A percentile compares a stretch with the other conserved stretches of the same genome.
phyloP scores from a whole-genome alignment of 2,888 invertebrate genomes.

The Eupithecia exiguata region DNA sequence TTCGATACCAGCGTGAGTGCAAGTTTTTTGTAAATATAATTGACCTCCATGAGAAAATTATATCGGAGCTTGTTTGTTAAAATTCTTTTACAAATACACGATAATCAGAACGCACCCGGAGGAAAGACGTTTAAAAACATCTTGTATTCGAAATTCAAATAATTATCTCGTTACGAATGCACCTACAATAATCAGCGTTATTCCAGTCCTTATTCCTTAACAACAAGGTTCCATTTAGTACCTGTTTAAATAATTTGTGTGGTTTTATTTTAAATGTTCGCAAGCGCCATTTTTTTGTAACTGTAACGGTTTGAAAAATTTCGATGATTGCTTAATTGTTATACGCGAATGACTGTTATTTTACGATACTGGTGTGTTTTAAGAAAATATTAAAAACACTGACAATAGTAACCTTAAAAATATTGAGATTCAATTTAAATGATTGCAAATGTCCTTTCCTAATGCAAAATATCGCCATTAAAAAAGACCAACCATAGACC shows the following conservation, averaged over 20 bases:
- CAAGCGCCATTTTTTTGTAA: constrained; percentile 72
- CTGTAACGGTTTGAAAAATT: constrained; percentile 77
- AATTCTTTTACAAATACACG: constrained; percentile 56
- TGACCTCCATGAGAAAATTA: constrained; percentile 33
- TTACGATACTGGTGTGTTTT: constrained; percentile 29
- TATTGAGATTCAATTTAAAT: neutral
- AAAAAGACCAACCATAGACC: neutral
- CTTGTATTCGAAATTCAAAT: constrained; percentile 72
- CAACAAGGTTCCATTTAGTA: neutral
- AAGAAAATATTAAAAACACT: neutral
- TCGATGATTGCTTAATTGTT: constrained; percentile 79
- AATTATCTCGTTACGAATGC: constrained; percentile 72
- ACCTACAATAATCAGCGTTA: constrained; percentile 38
- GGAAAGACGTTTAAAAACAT: constrained; percentile 52
- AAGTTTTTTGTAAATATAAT: neutral
- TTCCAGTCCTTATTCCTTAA: neutral
- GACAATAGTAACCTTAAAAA: neutral
- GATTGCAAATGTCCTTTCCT: neutral
- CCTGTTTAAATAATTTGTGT: constrained; percentile 37
- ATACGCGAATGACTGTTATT: constrained; percentile 64
- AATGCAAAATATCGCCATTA: neutral
- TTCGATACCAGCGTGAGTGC: neutral
- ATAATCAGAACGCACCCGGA: constrained; percentile 59
- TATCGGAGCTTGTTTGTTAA: constrained; percentile 51
- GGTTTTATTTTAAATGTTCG: constrained; percentile 54